A percentile compares a stretch with the other conserved stretches of the same genome.
phyloP scores from a whole-genome alignment of 2,797 vertebrate genomes.

The Sebastes taczanowskii region DNA sequence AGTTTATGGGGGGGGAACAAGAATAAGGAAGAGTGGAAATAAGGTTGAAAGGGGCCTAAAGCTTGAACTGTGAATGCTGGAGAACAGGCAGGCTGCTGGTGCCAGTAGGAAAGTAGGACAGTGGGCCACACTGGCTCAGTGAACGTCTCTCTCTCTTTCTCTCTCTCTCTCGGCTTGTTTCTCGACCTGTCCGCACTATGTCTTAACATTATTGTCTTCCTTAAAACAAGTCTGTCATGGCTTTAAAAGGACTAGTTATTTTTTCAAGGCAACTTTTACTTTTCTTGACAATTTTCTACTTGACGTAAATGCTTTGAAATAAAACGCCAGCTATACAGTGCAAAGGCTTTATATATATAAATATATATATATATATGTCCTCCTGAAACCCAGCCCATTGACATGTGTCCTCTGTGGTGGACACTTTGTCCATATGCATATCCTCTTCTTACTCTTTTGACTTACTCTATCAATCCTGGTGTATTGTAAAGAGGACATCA shows the following conservation, averaged over 20 bases:
- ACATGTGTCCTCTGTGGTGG: no score
- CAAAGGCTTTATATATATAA: background rate
- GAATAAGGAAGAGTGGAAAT: background rate
- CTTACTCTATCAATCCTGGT: no score
- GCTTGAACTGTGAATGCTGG: slow-evolving; percentile 38
- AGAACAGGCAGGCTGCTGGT: slow-evolving; percentile 35
- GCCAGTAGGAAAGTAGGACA: slow-evolving; percentile 73
- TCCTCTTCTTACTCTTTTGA: no score
- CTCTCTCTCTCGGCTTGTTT: background rate
- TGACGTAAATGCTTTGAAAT: background rate
- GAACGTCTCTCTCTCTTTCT: background rate
- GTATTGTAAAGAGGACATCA: no score
- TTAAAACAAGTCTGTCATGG: background rate
- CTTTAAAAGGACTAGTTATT: background rate
- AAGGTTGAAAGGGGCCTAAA: slow-evolving; percentile 43
- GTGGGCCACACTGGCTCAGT: slow-evolving; percentile 70
- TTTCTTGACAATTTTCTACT: background rate
- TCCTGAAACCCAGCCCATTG: no score
- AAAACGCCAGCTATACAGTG: background rate
- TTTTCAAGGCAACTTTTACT: background rate
- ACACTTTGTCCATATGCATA: no score
- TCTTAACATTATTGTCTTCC: background rate
- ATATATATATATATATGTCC: no score
- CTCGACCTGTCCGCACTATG: slow-evolving; percentile 9
- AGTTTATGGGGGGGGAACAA: background rate